Evolutionary conservation across 2,888 invertebrate genomes (phyloP), one percentile per base, ranked within the genome.

Genomic region (Tachina fera): DNA sequence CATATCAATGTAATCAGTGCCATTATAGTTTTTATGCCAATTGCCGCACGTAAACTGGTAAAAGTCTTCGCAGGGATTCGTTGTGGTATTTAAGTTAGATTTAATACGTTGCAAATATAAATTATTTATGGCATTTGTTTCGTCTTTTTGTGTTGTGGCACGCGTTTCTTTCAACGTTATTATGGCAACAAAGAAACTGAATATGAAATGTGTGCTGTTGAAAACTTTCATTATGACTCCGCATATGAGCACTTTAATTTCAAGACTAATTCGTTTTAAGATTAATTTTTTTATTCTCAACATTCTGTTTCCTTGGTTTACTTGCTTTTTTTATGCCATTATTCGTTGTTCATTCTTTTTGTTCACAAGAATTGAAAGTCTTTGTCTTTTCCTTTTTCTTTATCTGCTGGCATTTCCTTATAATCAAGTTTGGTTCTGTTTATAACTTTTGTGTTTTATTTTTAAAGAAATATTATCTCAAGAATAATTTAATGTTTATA

Each of bases 11-110:
- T 90, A 90, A 31, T 88, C 87, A 2, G 81, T 85, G 1, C 87
- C 87, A 49, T 87, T 78, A 60, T 90, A 90, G 78, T 89, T 87
- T 9, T 14, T 79, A 39, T 88, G 87, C 91, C 91, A 91, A 61
- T 90, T 90, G 53, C 91, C 90, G 5, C 90, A 91, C 14, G 91
- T 89, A 71, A 87, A 91, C 19, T 85, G 86, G 82, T 90, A 91
- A 83, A 91, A 91, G 76, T 91, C 90, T 14, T 90, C 91, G 70
- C 90, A 91, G 2, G 91, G 90, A 74, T 89, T 87, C 9, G 87
- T 87, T 45, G 87, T 87, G 3, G 51, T 56, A 68, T 90, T 89
- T 41, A 90, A 72, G 86, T 90, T 91, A 3, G 67, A 80, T 74
- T 89, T 45, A 49, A 90, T 80, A 74, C 87, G 87, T 60, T 88